Evolutionary conservation across 2,888 invertebrate species (phyloP).

Genomic region (Onchidella celtica): DNA sequence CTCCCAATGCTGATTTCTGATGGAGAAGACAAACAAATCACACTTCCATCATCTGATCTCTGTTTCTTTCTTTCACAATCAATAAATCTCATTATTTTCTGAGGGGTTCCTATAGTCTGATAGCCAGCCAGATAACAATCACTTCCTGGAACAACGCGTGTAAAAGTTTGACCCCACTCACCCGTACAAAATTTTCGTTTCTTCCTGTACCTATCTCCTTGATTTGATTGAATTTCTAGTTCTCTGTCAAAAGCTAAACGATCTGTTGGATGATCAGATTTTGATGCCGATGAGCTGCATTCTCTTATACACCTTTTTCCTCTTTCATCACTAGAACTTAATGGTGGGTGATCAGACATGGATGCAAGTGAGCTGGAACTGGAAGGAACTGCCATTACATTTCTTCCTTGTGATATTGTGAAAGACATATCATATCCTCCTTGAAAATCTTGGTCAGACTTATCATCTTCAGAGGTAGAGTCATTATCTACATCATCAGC

Average conservation of each 20-base stretch:
- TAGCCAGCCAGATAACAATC: constrained; percentile 5
- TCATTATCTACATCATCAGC: constrained; percentile 14
- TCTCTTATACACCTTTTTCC: too few relatives aligned
- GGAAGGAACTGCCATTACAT: too few relatives aligned
- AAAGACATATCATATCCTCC: neutral
- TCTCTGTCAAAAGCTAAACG: too few relatives aligned
- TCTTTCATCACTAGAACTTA: too few relatives aligned
- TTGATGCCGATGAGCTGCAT: too few relatives aligned
- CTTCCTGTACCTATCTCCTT: neutral
- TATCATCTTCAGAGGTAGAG: neutral
- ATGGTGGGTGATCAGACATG: too few relatives aligned
- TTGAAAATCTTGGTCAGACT: neutral
- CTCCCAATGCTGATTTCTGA: neutral
- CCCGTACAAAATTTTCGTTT: neutral
- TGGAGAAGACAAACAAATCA: constrained; percentile 20
- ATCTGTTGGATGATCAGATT: too few relatives aligned
- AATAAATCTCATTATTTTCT: constrained; percentile 23
- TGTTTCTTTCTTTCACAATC: neutral
- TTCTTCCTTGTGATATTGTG: neutral
- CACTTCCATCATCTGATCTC: constrained; percentile 2
- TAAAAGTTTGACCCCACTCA: constrained; percentile 20
- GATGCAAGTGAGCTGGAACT: too few relatives aligned
- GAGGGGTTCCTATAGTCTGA: neutral
- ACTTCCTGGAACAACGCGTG: neutral
- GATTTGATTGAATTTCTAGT: too few relatives aligned